These are phyloP conservation scores for Drosophila tristis DNA, from an alignment of 1,140 invertebrate genomes.

Conservation along the genomic window DNA sequence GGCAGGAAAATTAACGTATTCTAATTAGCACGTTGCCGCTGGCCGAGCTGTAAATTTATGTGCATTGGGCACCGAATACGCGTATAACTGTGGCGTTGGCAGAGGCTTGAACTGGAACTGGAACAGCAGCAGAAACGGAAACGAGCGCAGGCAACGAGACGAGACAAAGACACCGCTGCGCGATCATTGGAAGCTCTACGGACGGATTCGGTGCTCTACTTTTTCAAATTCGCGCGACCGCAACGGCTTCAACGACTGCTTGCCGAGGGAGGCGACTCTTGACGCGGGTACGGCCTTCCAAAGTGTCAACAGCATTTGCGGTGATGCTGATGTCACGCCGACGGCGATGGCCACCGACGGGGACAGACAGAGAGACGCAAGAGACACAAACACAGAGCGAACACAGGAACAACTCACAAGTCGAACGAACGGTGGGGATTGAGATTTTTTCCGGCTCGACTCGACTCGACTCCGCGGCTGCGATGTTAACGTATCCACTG, in stretches of 20 bases:
- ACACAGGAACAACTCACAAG: constrained; percentile 29
- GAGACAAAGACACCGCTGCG: constrained; percentile 7
- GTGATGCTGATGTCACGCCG: constrained; percentile 58
- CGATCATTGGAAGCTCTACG: constrained; percentile 50
- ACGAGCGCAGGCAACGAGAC: constrained; percentile 22
- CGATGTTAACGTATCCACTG: constrained; percentile 72
- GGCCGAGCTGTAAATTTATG: constrained; percentile 46
- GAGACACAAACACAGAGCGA: not conserved
- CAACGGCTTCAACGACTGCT: constrained; percentile 21
- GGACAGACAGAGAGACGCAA: constrained; percentile 7
- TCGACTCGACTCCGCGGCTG: not conserved
- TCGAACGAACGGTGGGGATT: constrained; percentile 17
- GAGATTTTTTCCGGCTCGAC: constrained; percentile 15
- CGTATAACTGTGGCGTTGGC: not conserved
- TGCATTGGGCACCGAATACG: constrained; percentile 46
- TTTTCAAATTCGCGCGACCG: constrained; percentile 51
- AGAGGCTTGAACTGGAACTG: not conserved
- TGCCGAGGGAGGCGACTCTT: constrained; percentile 15
- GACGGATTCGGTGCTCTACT: constrained; percentile 49
- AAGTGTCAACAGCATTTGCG: constrained; percentile 73
- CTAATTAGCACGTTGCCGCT: constrained; percentile 62
- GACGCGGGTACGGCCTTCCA: constrained; percentile 55
- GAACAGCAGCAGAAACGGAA: not conserved
- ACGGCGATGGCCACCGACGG: constrained; percentile 17
- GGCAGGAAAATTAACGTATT: constrained; percentile 59